Evolutionary conservation across 2,797 vertebrate species (phyloP), one percentile per base, ranked within the genome.

Genomic region (Aphelocoma californica): DNA sequence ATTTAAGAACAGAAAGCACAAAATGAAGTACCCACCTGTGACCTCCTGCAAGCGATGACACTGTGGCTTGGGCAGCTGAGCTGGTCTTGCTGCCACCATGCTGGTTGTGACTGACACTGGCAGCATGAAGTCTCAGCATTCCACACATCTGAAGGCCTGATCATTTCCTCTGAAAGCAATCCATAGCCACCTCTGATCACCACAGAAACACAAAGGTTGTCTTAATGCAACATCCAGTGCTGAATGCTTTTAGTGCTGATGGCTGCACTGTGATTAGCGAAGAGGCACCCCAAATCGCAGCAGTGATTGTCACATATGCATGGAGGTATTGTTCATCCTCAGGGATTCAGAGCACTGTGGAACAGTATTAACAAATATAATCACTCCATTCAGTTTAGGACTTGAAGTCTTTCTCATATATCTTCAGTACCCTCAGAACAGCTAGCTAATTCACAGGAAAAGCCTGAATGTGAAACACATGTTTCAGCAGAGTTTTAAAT

Each of bases 401-500:
- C 38, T 88, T 80, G 28, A 73, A 81, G 18, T 56, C 31, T 65
- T 72, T 89, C 73, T 94, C 57, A 9, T 50, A 4, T 86, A 40
- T 74, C 84, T 92, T 83, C 65, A 28, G 42, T 71, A 51, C 75
- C n/a, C 80, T 64, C 84, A 62, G 69, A 89, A 69, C 61, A 72
- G 58, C 72, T 54, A 83, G 62, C 81, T 67, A 91, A 81, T 87
- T 86, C 95, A 78, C 69, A 93, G 85, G 69, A 81, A 91, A 89
- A 71, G 31, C 64, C 28, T 75, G 32, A 80, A 90, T 87, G 67
- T 77, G 83, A 94, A 95, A 92, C 88, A 81, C 64, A 54, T 82
- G 80, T 94, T 95, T 86, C 93, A 81, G 44, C 51, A 40, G 69
- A 60, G 65, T 61, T 93, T 86, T 79, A 90, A 95, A 81, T 65